Evolutionary conservation across 2,888 invertebrate species (phyloP), one percentile per base, ranked within the genome.

Genomic region (Mayetiola destructor): DNA sequence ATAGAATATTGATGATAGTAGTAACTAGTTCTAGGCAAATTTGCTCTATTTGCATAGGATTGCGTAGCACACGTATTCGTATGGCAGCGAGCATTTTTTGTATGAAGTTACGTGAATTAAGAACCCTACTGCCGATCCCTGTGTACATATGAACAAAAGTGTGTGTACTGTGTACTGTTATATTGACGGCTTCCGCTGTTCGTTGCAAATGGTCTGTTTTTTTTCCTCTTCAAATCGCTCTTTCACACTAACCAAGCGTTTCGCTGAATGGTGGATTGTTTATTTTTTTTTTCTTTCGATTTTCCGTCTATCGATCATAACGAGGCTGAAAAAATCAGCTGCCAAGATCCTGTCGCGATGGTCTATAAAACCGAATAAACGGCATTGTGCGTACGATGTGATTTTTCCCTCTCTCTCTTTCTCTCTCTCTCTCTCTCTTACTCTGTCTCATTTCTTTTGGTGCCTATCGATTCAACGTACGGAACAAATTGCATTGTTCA

Each of bases 321-420:
- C 48, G 27, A 48, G 27, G n/a, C 48, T 36, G 27, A 48, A 16
- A 48, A 48, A 48, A 48, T 48, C 48, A 48, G 48, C 48, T 48
- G 48, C 48, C 48, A 27, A 27, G 48, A 27, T 48, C 27, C 27
- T 27, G 27, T n/a, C 27, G 27, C 23, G 27, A 14, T 48, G 3
- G 8, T 9, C 12, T 9, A 6, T 32, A 32, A 6, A 48, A 37
- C 27, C 16, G n/a, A 48, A 48, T 27, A 27, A 48, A 48, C 27
- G 16, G 27, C 23, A 27, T 14, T 48, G 48, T 48, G 27, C 27
- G 27, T 48, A 16, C 48, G 27, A 27, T 48, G 27, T 48, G 48
- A 48, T 48, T 48, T 48, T 21, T n/a, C 16, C n/a, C 36, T 36
- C 36, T 36, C 12, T 36, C 14, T 36, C 36, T 36, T n/a, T 36